These are phyloP conservation scores for Drosophila neocordata DNA, from an alignment of 1,140 invertebrate genomes.

Conservation along the genomic window DNA sequence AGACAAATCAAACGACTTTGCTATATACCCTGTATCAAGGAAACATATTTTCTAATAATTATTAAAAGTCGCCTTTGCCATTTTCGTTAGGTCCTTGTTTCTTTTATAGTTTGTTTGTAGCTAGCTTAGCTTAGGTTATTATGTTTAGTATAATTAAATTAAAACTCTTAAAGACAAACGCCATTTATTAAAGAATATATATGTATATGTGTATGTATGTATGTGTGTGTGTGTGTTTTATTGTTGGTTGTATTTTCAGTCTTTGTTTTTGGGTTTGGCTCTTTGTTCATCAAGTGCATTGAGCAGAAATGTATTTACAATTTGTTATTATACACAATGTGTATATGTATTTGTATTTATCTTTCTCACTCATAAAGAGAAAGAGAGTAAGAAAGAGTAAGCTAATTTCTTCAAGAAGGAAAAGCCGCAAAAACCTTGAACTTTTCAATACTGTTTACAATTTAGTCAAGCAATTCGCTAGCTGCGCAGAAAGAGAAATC, in stretches of 20 bases:
- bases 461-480: conserved; percentile 3
- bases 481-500: conserved; percentile 6
- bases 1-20: no score
- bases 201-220: no score
- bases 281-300: conserved; percentile 6
- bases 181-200: no score
- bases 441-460: conserved; percentile 4
- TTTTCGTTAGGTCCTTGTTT: no score
- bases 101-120: no score
- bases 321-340: background rate
- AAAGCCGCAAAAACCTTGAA: background rate
- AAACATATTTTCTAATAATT: no score
- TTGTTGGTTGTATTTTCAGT: background rate
- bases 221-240: background rate
- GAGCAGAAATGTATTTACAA: background rate
- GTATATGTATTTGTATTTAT: background rate
- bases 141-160: no score
- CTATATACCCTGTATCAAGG: no score
- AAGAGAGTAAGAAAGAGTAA: background rate
- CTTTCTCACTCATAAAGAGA: background rate
- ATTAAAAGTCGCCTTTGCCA: no score
- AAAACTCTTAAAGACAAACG: no score
- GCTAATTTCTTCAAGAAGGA: background rate
- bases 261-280: background rate
- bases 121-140: no score